Evolutionary conservation across 2,797 vertebrate genomes (phyloP), one percentile per base, ranked within the genome.

Genomic region (Ciconia nigra): DNA sequence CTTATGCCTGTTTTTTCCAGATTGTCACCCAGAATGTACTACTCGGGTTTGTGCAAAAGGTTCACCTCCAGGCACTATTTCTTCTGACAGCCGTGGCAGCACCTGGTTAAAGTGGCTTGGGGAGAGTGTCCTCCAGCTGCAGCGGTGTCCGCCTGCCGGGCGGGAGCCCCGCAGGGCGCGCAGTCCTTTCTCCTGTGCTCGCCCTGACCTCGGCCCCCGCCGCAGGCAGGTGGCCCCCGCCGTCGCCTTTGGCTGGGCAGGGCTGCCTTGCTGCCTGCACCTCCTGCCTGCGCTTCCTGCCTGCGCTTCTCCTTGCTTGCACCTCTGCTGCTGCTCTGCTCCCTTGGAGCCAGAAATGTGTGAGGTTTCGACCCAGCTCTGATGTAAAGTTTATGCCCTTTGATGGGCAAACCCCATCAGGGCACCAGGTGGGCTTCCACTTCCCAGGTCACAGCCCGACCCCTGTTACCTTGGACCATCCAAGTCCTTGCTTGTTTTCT

Each of bases 91-190:
- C 24, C 26, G 3, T 3, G 37, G 49, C 17, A 90, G 29, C 31
- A 67, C 28, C 21, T 26, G 42, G 4, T n/a, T 84, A 39, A 47
- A 76, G 26, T 13, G 39, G 31, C 47, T 44, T 41, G 39, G 26
- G 7, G 39, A 24, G 17, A 26, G 26, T 3, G 20, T 51, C 55
- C 55, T 76, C 11, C 16, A n/a, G 28, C 4, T 1, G 0, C 2
- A 42, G 80, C 2, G 2, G 13, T 5, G 3, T 17, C 46, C 47
- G 33, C 41, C 59, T 62, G 59, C 39, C n/a, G 46, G 39, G 7
- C 62, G 55, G 42, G 52, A 89, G 41, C 22, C 5, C 7, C 77
- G 14, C n/a, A 41, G 59, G 51, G 46, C 26, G 35, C 83, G 11
- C 18, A 28, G 13, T 5, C 29, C 14, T 71, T 70, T 31, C 46